Percentiles rank a stretch among this genome's conserved stretches.
Conservation (phyloP, 2,797 vertebrate species). For the Lemur catta region DNA sequence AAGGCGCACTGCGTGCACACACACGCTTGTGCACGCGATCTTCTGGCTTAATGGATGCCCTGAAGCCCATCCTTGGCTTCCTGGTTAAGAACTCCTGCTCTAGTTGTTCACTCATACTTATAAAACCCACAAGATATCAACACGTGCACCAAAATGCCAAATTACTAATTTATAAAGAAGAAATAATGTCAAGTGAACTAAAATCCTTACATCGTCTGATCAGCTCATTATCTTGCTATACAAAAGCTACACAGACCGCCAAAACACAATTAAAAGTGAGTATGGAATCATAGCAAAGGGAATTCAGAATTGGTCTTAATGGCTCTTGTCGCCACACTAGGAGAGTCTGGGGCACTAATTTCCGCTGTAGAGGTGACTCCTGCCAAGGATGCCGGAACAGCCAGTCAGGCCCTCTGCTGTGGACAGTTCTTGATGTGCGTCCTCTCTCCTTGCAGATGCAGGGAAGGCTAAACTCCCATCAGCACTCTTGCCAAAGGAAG, state of each 20-base stretch:
- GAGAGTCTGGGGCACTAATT: background rate
- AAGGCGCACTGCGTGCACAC: background rate
- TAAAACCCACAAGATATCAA: conserved; percentile 7
- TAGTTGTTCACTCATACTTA: background rate
- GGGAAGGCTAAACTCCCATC: background rate
- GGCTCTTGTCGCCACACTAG: background rate
- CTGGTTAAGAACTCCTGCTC: conserved; percentile 15
- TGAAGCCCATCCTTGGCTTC: conserved; percentile 5
- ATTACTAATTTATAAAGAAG: conserved; percentile 71
- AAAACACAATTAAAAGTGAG: conserved; percentile 61
- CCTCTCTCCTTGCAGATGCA: background rate
- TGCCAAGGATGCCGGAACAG: background rate
- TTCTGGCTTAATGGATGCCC: background rate
- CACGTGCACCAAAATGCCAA: conserved; percentile 26
- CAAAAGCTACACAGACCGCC: conserved; percentile 3
- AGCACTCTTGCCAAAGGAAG: background rate
- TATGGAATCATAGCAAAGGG: conserved; percentile 26
- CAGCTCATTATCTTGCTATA: conserved; percentile 33
- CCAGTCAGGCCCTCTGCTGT: background rate
- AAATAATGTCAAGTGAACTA: conserved; percentile 36
- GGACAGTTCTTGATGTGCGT: background rate
- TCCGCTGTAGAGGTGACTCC: background rate
- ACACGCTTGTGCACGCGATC: background rate
- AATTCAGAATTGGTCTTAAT: conserved; percentile 54
- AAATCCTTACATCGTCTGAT: background rate